Evolutionary conservation across 2,113 vertebrate species (phyloP), one percentile per base, ranked within the genome.

Genomic region (Equus quagga): DNA sequence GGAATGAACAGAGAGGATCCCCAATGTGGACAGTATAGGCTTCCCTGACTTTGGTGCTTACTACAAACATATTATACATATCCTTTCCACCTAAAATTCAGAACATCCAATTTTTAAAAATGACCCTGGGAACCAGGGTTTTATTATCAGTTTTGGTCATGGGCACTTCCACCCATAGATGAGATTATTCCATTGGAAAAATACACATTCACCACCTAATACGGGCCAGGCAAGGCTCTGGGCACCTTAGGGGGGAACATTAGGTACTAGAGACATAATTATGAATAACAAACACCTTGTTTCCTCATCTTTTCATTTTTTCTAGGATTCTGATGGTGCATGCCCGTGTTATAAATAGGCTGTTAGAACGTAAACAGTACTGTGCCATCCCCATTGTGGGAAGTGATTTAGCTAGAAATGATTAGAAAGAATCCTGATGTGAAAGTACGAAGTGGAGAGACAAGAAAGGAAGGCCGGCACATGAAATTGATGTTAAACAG

Each of bases 401-500:
- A 84, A 95, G 69, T 54, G 44, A 97, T 79, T 95, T 94, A 92
- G 92, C n/a, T 91, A 79, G 75, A 95, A 96, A 92, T 56, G 69
- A 87, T 3, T 72, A 58, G 84, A 54, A 93, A 88, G 87, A 96
- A 84, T 49, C 79, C 78, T 93, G 93, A 87, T 79, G 60, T 51
- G 80, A 87, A 97, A 95, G 41, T 23, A 15, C 65, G 33, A 14
- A 89, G 60, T 31, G 6, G 70, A 85, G 69, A 91, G 86, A 69
- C 81, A 54, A 83, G 60, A 46, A 80, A 91, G 62, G 58, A 81
- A 97, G 56, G 44, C 93, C 8, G 2, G 89, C 28, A 13, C 89
- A 67, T 44, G 84, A 96, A 96, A 98, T 76, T 41, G 58, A 90
- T 84, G 69, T 86, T 92, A 95, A 96, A 80, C 87, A 94, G 28